Evolutionary conservation across 2,113 vertebrate species (phyloP), one percentile per base, ranked within the genome.

Genomic region (Sander vitreus): DNA sequence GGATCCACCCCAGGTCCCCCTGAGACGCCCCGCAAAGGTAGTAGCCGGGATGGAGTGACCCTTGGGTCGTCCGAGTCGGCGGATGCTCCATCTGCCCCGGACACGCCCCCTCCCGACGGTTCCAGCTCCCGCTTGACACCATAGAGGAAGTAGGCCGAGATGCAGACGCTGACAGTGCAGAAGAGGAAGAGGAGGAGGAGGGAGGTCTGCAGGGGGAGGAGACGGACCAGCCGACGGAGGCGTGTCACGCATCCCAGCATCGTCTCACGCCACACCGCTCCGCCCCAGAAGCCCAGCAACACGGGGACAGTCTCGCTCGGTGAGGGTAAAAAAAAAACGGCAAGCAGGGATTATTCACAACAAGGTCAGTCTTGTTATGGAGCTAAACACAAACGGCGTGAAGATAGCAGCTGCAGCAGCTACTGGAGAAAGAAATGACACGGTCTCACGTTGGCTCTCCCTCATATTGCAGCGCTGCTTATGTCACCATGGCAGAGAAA

Each of bases 401-500:
- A 67, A 81, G 60, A 84, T 71, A 83, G 93, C 67, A 13, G 91
- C 74, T 68, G 90, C 65, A 73, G 93, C 93, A 90, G 95, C 93
- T 93, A 94, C 94, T 87, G 93, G 93, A 88, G 87, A 89, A 81
- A 93, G 59, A 84, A 76, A 88, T 48, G 66, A 87, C 87, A 90
- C 53, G 81, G 72, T 87, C 68, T 89, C 83, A 87, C 73, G 84
- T 79, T 43, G 91, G 91, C 93, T 90, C 93, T 93, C 95, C 95
- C 92, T 93, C 95, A 96, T 94, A 83, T 65, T 57, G 85, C 80
- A 78, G 81, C 30, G 88, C 85, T 78, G 93, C 95, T 99, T 97
- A 99, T 98, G 98, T 99, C 97, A 99, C 98, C 98, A 99, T 99
- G 96, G 96, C 97, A 97, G 95, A 96, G 67, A 93, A 95, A 93